Conservation (phyloP, 2,888 invertebrate species). For the Sinopyrophorus schimmeli region DNA sequence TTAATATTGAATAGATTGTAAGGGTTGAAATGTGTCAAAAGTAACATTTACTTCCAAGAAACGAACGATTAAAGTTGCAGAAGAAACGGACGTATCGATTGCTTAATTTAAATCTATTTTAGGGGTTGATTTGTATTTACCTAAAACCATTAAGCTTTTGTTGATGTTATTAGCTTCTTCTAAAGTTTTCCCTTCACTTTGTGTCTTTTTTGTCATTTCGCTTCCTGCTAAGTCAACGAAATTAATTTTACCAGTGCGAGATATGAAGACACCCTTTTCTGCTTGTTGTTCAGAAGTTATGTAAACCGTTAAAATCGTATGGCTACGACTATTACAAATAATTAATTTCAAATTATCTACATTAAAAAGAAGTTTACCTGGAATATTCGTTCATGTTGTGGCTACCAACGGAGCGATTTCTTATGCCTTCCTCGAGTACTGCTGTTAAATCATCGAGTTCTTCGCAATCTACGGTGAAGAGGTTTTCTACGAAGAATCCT, state of each 20-base stretch:
- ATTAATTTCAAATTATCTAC: too few species aligned
- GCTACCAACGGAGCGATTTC: slow-evolving; percentile 85
- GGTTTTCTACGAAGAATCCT: slow-evolving; percentile 93
- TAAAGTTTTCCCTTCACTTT: slow-evolving; percentile 83
- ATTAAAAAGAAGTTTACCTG: slow-evolving; percentile 44
- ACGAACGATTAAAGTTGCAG: too few species aligned
- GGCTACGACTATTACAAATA: slow-evolving; percentile 83
- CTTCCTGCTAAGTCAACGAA: slow-evolving; percentile 97
- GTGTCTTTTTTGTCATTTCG: slow-evolving; percentile 92
- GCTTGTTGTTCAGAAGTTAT: slow-evolving; percentile 85
- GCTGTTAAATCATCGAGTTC: slow-evolving; percentile 90
- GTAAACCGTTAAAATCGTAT: slow-evolving; percentile 87
- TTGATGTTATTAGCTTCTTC: slow-evolving; percentile 97
- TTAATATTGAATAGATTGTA: too few species aligned
- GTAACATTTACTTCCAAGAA: too few species aligned
- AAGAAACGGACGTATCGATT: too few species aligned
- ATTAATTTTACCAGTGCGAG: slow-evolving; percentile 92
- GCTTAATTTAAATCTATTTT: too few species aligned
- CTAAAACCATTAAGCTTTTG: slow-evolving; percentile 91
- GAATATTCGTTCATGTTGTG: slow-evolving; percentile 95
- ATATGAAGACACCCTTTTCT: slow-evolving; percentile 80
- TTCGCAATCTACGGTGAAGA: slow-evolving; percentile 94
- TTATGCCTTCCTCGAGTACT: slow-evolving; percentile 93
- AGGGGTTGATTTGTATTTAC: slow-evolving; percentile 56
- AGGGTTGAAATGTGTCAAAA: too few species aligned